A percentile compares a stretch with the other conserved stretches of the same genome.
Conservation (phyloP, 2,888 invertebrate species). For the Endomychus coccineus region DNA sequence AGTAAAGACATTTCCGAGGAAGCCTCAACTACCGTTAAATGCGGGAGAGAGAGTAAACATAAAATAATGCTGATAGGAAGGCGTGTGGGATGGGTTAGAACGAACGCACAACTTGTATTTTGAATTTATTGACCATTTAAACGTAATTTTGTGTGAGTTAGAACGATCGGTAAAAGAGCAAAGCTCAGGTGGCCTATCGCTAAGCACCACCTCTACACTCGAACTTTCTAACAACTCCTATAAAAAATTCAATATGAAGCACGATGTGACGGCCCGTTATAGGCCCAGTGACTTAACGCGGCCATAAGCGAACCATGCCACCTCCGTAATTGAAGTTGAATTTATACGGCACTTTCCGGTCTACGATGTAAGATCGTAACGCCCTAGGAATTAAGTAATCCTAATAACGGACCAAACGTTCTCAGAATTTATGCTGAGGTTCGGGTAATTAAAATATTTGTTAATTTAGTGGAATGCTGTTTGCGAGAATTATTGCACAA, state of each 20-base stretch:
- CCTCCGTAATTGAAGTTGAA: not conserved
- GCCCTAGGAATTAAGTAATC: not conserved
- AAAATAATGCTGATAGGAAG: no score
- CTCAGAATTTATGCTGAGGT: not conserved
- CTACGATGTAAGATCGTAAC: not conserved
- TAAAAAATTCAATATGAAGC: constrained; percentile 1
- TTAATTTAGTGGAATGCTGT: not conserved
- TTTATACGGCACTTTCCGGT: not conserved
- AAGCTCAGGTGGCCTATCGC: constrained; percentile 1
- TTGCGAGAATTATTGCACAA: not conserved
- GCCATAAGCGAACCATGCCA: constrained; percentile 1
- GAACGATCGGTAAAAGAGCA: constrained; percentile 1
- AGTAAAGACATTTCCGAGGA: no score
- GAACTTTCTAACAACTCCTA: not conserved
- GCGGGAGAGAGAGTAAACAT: no score
- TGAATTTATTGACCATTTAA: not conserved
- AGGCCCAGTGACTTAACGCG: not conserved
- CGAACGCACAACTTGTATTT: no score
- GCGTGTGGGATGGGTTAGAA: no score
- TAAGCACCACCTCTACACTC: not conserved
- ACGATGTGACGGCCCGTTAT: not conserved
- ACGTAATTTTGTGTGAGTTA: constrained; percentile 1
- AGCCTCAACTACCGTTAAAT: no score
- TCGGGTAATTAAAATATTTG: not conserved
- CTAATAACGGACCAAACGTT: not conserved